These are phyloP conservation scores for Plecturocebus donacophilus DNA, from an alignment of 2,113 vertebrate genomes.

Conservation along the genomic window DNA sequence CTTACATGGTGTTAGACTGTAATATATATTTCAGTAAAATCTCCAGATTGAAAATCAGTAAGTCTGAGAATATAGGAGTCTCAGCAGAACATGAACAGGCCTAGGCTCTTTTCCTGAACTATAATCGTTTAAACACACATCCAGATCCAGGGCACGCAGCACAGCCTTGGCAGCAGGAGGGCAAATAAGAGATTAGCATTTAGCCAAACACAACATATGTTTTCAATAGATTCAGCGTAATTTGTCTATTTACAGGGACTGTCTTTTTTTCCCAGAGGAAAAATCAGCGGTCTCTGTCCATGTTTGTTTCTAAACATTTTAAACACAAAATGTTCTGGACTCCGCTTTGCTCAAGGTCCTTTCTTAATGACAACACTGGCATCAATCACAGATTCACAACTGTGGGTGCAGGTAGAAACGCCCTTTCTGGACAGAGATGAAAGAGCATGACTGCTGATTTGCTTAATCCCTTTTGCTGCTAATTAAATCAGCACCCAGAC, in stretches of 20 bases:
- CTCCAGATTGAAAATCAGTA: not conserved
- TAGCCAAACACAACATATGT: constrained; percentile 43
- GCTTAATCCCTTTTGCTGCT: not conserved
- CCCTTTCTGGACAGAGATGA: not conserved
- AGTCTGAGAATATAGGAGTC: not conserved
- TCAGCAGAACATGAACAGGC: constrained; percentile 13
- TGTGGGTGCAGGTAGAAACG: not conserved
- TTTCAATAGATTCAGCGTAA: constrained; percentile 29
- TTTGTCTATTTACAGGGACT: not conserved
- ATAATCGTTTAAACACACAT: not conserved
- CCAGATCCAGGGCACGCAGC: not conserved
- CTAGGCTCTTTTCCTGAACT: not conserved
- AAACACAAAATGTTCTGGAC: not conserved
- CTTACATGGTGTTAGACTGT: not conserved
- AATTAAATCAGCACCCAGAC: not conserved
- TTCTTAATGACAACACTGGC: not conserved
- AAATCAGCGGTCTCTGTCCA: not conserved
- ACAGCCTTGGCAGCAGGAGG: not conserved
- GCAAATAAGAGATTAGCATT: constrained; percentile 53
- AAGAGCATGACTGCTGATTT: not conserved
- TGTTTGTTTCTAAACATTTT: constrained; percentile 34
- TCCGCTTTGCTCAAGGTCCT: not conserved
- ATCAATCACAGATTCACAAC: not conserved
- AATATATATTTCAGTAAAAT: not conserved
- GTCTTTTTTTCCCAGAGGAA: constrained; percentile 29